These are phyloP conservation scores for Sebastes matsubarae DNA, from an alignment of 2,797 vertebrate species.

Conservation along the genomic window DNA sequence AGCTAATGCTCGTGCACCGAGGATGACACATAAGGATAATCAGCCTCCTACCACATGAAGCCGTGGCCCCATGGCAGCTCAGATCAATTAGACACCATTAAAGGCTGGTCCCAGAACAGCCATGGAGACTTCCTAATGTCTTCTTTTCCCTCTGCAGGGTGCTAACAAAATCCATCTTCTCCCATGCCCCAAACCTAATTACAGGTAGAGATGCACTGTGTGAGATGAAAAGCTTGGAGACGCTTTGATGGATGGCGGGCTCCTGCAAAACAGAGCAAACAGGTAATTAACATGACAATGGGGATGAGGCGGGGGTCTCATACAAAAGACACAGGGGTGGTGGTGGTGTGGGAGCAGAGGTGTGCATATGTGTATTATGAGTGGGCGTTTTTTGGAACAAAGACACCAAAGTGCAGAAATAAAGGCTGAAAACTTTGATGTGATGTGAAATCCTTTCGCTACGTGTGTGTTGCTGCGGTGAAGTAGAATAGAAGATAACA, in stretches of 20 bases:
- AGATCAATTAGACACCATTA: slow-evolving; percentile 80
- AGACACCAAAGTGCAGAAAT: slow-evolving; percentile 48
- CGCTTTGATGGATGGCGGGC: slow-evolving; percentile 73
- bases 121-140: slow-evolving; percentile 68
- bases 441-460: slow-evolving; percentile 42
- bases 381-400: slow-evolving; percentile 16
- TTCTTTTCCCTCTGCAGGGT: slow-evolving; percentile 57
- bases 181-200: slow-evolving; percentile 70
- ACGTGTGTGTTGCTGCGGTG: not conserved
- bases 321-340: slow-evolving; percentile 67
- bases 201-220: slow-evolving; percentile 74
- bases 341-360: not conserved
- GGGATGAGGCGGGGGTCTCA: slow-evolving; percentile 66
- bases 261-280: slow-evolving; percentile 71
- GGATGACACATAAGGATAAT: slow-evolving; percentile 64
- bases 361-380: slow-evolving; percentile 6
- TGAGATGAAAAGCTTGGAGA: slow-evolving; percentile 72
- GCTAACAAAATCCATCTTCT: slow-evolving; percentile 76
- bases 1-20: slow-evolving; percentile 34
- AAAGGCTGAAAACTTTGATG: slow-evolving; percentile 67
- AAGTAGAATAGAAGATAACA: slow-evolving; percentile 35
- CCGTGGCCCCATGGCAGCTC: slow-evolving; percentile 64
- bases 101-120: slow-evolving; percentile 72
- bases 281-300: slow-evolving; percentile 76
- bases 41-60: slow-evolving; percentile 58